Evolutionary conservation across 2,797 vertebrate genomes (phyloP), one percentile per base, ranked within the genome.

Genomic region (Echiichthys vipera): DNA sequence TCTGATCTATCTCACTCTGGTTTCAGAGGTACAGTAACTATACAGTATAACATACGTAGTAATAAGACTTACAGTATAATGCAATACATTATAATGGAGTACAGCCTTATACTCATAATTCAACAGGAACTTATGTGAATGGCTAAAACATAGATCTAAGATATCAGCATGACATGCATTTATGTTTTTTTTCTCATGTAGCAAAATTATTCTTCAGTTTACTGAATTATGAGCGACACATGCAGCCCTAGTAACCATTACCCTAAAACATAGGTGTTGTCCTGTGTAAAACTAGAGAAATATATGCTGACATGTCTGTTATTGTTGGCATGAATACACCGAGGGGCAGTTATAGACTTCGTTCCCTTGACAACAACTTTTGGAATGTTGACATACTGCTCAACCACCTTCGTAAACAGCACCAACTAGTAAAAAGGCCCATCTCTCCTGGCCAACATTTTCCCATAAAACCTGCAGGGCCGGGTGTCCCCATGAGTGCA

Each of bases 371-470:
- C 85, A 85, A 87, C 81, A 87, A 84, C 84, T 84, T 86, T 57
- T 76, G 88, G 90, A 92, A 94, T 91, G 92, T 88, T 92, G 84
- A 92, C 89, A 87, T 78, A 87, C 73, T 32, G 58, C 75, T 84
- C 43, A 68, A 78, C 81, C 62, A 62, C 81, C 78, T 92, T 90
- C 79, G 79, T 84, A 91, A 94, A 92, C 81, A 77, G 50, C 77
- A 81, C 77, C 46, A 84, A 85, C 69, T 67, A 71, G 81, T 83
- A 85, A 89, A 91, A 91, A 74, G 47, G 34, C 45, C 73, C 76
- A 83, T 88, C 86, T 87, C 75, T 81, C 43, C 49, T 3, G 6
- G 81, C 84, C 86, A 92, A 90, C 71, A 65, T 71, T 76, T 81
- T 71, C 62, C 65, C 79, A 86, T 91, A 88, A 93, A 93, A 81